Conservation (phyloP, 2,888 invertebrate species). For the Mylabris sibirica region DNA sequence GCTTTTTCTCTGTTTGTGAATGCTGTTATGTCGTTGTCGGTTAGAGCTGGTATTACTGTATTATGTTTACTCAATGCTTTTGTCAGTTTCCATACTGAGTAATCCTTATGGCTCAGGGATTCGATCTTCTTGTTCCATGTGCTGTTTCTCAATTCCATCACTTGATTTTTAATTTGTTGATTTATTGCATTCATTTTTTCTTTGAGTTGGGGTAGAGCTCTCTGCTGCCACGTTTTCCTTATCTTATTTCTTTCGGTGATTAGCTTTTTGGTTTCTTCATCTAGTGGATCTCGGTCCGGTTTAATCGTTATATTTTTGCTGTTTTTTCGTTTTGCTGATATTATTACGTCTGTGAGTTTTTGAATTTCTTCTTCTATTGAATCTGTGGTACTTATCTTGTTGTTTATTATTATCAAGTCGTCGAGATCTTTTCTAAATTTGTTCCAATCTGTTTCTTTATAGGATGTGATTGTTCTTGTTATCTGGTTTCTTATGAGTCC, state of each 20-base stretch:
- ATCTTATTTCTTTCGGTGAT: constrained; percentile 13
- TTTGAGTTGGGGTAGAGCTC: neutral
- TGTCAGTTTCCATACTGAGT: constrained; percentile 8
- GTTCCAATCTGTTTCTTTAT: constrained; percentile 23
- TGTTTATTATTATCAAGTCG: constrained; percentile 8
- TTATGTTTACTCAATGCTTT: neutral
- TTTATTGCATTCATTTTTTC: neutral
- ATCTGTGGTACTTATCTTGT: constrained; percentile 8
- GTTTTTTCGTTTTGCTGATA: constrained; percentile 5
- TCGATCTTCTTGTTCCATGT: constrained; percentile 12
- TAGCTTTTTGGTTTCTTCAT: neutral
- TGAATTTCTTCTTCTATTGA: constrained; percentile 14
- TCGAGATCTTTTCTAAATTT: constrained; percentile 18
- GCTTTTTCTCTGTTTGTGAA: constrained; percentile 7
- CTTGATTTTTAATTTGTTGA: neutral
- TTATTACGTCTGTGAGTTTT: constrained; percentile 15
- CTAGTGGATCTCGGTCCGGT: neutral
- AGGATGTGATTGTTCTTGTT: constrained; percentile 17
- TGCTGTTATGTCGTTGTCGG: neutral
- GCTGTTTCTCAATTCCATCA: neutral
- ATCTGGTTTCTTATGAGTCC: too few species aligned
- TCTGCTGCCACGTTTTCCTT: constrained; percentile 13
- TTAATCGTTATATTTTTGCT: neutral
- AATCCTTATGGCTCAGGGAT: neutral
- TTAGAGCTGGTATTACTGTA: neutral